These are phyloP conservation scores for Pogona vitticeps DNA, from an alignment of 2,113 vertebrate species.

Conservation along the genomic window DNA sequence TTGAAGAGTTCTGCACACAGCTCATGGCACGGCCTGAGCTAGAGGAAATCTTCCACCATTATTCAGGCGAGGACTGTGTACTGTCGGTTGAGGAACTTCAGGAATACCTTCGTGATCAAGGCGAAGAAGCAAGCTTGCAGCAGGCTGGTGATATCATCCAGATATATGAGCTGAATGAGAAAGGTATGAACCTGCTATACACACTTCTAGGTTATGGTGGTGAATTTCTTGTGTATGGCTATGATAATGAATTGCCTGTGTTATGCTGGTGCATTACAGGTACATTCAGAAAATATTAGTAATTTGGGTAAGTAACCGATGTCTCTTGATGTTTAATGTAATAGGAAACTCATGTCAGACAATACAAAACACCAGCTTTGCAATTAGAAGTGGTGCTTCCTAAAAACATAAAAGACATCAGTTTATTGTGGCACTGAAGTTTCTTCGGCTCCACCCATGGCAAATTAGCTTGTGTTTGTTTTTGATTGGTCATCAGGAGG, in stretches of 20 bases:
- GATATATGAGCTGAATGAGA: conserved; percentile 88
- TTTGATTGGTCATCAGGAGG: too few species aligned
- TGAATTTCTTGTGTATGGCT: not conserved
- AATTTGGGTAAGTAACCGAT: not conserved
- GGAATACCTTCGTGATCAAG: conserved; percentile 91
- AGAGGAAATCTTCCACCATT: conserved; percentile 85
- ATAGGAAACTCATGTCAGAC: not conserved
- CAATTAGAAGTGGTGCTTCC: too few species aligned
- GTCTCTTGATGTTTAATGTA: not conserved
- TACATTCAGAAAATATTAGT: not conserved
- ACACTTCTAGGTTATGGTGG: not conserved
- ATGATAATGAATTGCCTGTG: not conserved
- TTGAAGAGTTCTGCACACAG: conserved; percentile 90
- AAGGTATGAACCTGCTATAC: conserved; percentile 72
- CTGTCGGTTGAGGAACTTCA: conserved; percentile 86
- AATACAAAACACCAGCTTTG: too few species aligned
- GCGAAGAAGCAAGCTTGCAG: conserved; percentile 81
- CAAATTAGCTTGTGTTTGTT: too few species aligned
- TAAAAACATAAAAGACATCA: too few species aligned
- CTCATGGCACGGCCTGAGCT: conserved; percentile 91
- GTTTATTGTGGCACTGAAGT: too few species aligned
- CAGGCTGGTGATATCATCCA: conserved; percentile 81
- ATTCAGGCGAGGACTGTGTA: conserved; percentile 86
- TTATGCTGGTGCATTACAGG: not conserved
- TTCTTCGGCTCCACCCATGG: too few species aligned